Conservation (phyloP, 2,113 vertebrate genomes). For the Hiodon tergisus region DNA sequence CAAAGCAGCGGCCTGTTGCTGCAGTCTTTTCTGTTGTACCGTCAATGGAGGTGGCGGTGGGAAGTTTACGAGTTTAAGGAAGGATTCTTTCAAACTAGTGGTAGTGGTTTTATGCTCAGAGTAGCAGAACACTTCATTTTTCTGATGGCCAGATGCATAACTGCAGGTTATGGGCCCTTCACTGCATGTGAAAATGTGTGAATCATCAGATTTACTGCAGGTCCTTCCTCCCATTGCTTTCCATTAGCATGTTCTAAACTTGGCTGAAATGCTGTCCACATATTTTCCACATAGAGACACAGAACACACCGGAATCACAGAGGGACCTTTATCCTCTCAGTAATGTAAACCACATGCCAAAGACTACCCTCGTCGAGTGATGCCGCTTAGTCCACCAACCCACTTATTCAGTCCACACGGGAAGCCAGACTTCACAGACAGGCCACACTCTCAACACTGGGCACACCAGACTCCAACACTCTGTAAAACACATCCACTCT, state of each 20-base stretch:
- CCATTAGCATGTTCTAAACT: slow-evolving; percentile 40
- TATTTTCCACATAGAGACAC: slow-evolving; percentile 39
- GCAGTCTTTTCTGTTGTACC: too few relatives aligned
- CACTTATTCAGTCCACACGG: background rate
- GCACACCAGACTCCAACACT: background rate
- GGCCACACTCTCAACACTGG: background rate
- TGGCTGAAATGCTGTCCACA: slow-evolving; percentile 47
- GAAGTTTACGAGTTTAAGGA: slow-evolving; percentile 24
- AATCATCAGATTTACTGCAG: slow-evolving; percentile 36
- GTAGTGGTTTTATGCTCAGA: slow-evolving; percentile 2
- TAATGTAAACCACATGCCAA: slow-evolving; percentile 46
- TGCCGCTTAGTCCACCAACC: too few relatives aligned
- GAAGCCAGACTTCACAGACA: slow-evolving; percentile 15
- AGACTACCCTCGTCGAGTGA: too few relatives aligned
- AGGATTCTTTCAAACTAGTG: slow-evolving; percentile 32
- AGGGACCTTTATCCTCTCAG: slow-evolving; percentile 55
- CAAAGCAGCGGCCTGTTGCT: too few relatives aligned
- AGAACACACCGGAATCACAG: slow-evolving; percentile 48
- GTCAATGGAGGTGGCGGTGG: too few relatives aligned
- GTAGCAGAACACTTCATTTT: slow-evolving; percentile 25
- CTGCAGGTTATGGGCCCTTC: too few relatives aligned
- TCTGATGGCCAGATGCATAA: slow-evolving; percentile 30
- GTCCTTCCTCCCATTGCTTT: slow-evolving; percentile 21
- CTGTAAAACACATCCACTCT: background rate
- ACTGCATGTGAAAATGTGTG: slow-evolving; percentile 16